Evolutionary conservation across 2,113 vertebrate species (phyloP).

Genomic region (Ellobius talpinus): DNA sequence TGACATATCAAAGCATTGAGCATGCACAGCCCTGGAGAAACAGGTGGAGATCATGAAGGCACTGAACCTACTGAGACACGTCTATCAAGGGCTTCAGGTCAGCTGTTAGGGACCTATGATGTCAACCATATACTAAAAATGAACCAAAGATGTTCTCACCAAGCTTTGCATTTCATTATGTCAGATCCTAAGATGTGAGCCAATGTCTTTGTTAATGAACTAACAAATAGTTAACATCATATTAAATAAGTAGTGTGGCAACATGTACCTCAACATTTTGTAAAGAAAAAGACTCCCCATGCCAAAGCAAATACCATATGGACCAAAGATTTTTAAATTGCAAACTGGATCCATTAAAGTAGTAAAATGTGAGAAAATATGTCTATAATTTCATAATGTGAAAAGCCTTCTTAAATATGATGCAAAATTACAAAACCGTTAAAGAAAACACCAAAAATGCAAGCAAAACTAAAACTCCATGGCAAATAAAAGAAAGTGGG

Average conservation of each 20-base stretch:
- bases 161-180: background rate
- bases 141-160: background rate
- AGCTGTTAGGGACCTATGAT: background rate
- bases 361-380: conserved; percentile 67
- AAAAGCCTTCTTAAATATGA: conserved; percentile 58
- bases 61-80: background rate
- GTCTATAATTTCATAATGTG: conserved; percentile 72
- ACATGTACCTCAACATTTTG: conserved; percentile 70
- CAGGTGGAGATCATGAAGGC: background rate
- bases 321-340: conserved; percentile 73
- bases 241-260: conserved; percentile 61
- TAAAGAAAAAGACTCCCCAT: conserved; percentile 66
- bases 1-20: background rate
- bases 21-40: background rate
- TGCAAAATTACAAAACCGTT: conserved; percentile 49
- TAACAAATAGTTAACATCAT: conserved; percentile 58
- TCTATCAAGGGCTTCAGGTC: background rate
- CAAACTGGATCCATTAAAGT: conserved; percentile 70
- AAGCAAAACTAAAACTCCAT: conserved; percentile 55
- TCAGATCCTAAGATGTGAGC: background rate
- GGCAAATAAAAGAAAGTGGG: conserved; percentile 8
- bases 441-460: conserved; percentile 55
- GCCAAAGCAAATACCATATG: conserved; percentile 75
- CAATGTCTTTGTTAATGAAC: conserved; percentile 35
- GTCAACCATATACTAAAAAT: background rate